Evolutionary conservation across 92 coral and sea anemone genomes (phyloP).

Genomic region (Zoanthus sansibaricus): DNA sequence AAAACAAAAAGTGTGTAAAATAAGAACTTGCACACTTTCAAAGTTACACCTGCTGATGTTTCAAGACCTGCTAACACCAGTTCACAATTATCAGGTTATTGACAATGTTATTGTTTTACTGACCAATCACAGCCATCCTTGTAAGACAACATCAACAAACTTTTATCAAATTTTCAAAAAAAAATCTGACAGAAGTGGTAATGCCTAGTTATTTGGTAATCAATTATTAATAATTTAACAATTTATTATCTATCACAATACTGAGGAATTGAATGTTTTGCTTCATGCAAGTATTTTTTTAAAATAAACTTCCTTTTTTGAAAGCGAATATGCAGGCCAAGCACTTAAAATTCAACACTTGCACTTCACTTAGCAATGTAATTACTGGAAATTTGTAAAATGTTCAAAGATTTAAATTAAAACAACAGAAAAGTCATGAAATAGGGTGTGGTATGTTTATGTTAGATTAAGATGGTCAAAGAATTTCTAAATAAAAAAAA

Average conservation of each 20-base stretch:
- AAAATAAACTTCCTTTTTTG: not conserved
- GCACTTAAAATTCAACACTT: not conserved
- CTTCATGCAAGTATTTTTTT: not conserved
- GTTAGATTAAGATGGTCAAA: not conserved
- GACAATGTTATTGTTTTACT: not conserved
- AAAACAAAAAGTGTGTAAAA: not conserved
- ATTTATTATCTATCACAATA: slow-evolving; percentile 15
- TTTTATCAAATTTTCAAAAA: slow-evolving; percentile 7
- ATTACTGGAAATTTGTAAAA: not conserved
- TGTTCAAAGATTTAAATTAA: not conserved
- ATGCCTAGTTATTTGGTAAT: slow-evolving; percentile 36
- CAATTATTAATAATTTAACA: slow-evolving; percentile 28
- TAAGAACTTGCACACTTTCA: not conserved
- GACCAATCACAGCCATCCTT: slow-evolving; percentile 1
- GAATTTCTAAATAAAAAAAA: slow-evolving; percentile 15
- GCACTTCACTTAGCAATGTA: not conserved
- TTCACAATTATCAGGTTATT: not conserved
- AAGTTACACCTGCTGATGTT: not conserved
- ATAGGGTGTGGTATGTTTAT: slow-evolving; percentile 43
- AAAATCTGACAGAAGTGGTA: slow-evolving; percentile 31
- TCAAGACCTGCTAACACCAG: slow-evolving; percentile 36
- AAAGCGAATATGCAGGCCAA: not conserved
- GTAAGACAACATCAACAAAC: not conserved
- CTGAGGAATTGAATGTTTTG: not conserved
- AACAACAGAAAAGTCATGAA: not conserved